Evolutionary conservation across 2,888 invertebrate genomes (phyloP), one percentile per base, ranked within the genome.

Genomic region (Digitonthophagus gazella): DNA sequence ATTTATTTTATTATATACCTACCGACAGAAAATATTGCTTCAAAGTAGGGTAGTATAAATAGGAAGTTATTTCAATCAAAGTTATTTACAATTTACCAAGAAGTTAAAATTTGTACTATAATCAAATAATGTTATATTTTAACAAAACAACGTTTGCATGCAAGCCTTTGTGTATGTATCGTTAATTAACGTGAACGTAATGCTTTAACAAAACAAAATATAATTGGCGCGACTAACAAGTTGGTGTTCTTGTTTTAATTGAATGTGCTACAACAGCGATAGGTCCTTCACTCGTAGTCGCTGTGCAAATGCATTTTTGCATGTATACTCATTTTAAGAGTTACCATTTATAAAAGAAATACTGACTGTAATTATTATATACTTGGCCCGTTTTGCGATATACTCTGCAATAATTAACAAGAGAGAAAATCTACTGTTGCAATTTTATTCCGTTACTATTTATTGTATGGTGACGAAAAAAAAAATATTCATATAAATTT

Each of bases 241-340:
- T 15, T 3, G 18, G 19, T 57, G 15, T 57, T 57, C n/a, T 57
- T 15, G 15, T 61, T 61, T 61, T 4, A 61, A 16, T 18, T 61
- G 11, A 20, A 61, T n/a, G 14, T 19, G 16, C 11, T 15, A 28
- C 16, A 66, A 64, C 56, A 56, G 64, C 22, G 64, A 22, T 64
- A 67, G 67, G 67, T 67, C 67, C 67, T 67, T 20, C 64, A 11
- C 57, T 56, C 64, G 18, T 67, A 67, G 61, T 67, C 15, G 63
- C 28, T 64, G 28, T 67, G 61, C 61, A 16, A 67, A 67, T 55
- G 67, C 67, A 67, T 67, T 64, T 67, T 64, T 64, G 67, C 67
- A 67, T 67, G 67, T 67, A 22, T 64, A 16, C 28, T 64, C 64
- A 67, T 64, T 14, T 56, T 44, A 11, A 44, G 8, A 44, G 11